Base-by-base conservation (phyloP, 2,797 vertebrate species). In the Uromys caudimaculatus region DNA sequence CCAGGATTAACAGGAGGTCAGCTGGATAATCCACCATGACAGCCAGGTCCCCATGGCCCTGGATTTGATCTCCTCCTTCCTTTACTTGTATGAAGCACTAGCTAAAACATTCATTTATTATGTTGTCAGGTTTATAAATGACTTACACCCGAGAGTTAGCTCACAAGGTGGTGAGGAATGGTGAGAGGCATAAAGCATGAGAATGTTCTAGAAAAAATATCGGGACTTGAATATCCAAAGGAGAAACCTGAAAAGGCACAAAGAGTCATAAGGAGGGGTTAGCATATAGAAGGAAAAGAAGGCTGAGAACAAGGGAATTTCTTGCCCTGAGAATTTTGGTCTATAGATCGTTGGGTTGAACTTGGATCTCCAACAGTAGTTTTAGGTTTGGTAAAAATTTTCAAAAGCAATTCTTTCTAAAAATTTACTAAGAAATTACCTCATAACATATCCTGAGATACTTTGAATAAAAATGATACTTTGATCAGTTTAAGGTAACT, bases 1-100 rank as follows among this genome's bases (percentile, higher is more conserved):
- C 96, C 93, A 54, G 96, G 92, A 87, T 98, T 98, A 97, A 97
- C 89, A 44, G 83, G 97, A 98, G 96, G 92, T 98, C 98, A 98
- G 91, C 38, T 71, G 94, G 96, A 86, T 98, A 98, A 98, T 97
- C 97, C 87, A 83, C 92, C 78, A 56, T 91, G 97, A 96, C 97
- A 95, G n/a, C 75, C 90, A 96, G 95, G 97, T 90, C 95, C 47
- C 92, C 96, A 94, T 96, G 58, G 90, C n/a, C 41, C 47, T 13
- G 6, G 19, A 52, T 60, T 79, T 75, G 85, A 58, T 88, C 62
- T 79, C 64, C n/a, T 52, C 89, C 56, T 52, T 52, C 89, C 50
- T 69, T 77, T 81, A 27, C 67, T 54, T 83, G 73, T 69, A 16
- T 90, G 95, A 97, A 96, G 95, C 96, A 97, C 95, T 97, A 98